A percentile compares a stretch with the other conserved stretches of the same genome.
Evolutionary conservation across 2,888 invertebrate species (phyloP).

Genomic region (Zele albiditarsus): DNA sequence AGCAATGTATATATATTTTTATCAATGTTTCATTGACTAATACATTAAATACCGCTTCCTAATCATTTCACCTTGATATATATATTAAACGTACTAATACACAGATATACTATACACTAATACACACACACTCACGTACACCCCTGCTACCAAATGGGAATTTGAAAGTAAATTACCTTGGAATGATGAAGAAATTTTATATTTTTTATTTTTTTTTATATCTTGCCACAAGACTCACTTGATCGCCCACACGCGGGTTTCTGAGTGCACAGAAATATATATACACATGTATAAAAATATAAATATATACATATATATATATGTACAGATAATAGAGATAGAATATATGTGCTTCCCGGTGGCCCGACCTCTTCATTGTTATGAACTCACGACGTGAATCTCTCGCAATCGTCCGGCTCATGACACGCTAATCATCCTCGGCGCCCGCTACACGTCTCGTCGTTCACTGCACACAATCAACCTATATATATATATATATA

Average conservation of each 20-base stretch:
- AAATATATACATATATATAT: not conserved
- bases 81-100: not conserved
- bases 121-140: not conserved
- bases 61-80: conserved; percentile 2
- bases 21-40: not conserved
- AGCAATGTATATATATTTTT: not conserved
- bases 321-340: not conserved
- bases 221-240: conserved; percentile 8
- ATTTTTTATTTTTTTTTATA: conserved; percentile 3
- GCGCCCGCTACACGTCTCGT: conserved; percentile 57
- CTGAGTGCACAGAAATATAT: not conserved
- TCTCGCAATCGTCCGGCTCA: conserved; percentile 60
- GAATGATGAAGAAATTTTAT: conserved; percentile 24
- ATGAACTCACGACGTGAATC: conserved; percentile 42
- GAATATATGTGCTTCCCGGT: conserved; percentile 31
- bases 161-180: conserved; percentile 38
- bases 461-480: conserved; percentile 50
- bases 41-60: conserved; percentile 9
- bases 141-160: conserved; percentile 12
- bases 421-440: conserved; percentile 62
- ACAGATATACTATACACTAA: not conserved
- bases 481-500: conserved; percentile 22
- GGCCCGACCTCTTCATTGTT: conserved; percentile 45
- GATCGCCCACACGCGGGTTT: conserved; percentile 9
- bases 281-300: conserved; percentile 4